These are phyloP conservation scores for Lithophane socia DNA, from an alignment of 2,888 invertebrate genomes.

Conservation along the genomic window DNA sequence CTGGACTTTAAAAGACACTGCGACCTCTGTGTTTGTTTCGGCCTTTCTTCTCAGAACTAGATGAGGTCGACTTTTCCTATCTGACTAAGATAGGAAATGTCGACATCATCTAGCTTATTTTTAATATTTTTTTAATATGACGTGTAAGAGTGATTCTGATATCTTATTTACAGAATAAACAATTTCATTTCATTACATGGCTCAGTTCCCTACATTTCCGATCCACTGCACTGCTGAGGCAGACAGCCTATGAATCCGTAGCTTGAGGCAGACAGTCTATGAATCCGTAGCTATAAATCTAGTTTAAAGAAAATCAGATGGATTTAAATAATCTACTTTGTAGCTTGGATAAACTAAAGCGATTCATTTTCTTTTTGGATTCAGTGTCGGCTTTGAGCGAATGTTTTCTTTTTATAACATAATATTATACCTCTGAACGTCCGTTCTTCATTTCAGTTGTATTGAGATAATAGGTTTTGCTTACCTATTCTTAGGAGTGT, in stretches of 20 bases:
- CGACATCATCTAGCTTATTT: no score
- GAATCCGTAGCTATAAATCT: constrained; percentile 29
- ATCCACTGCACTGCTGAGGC: not conserved
- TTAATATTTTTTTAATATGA: no score
- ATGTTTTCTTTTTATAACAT: constrained; percentile 29
- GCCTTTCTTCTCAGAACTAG: no score
- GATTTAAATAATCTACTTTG: constrained; percentile 42
- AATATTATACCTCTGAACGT: constrained; percentile 3
- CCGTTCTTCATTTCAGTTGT: not conserved
- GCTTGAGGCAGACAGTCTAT: not conserved
- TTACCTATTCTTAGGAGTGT: not conserved
- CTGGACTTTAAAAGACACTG: no score
- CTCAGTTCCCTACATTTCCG: not conserved
- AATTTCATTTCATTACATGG: no score
- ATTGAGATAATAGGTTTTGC: no score
- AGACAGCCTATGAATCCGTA: constrained; percentile 11
- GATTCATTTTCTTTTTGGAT: constrained; percentile 38
- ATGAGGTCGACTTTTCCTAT: no score
- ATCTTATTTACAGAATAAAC: no score
- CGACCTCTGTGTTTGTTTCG: no score
- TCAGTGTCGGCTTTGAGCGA: constrained; percentile 15
- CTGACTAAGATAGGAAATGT: no score
- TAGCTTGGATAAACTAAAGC: constrained; percentile 19
- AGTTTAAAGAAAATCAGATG: constrained; percentile 47
- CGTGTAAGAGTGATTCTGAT: no score